Percentiles rank a stretch among this genome's conserved stretches.
phyloP scores from a whole-genome alignment of 2,113 vertebrate species.

The Phodopus roborovskii region DNA sequence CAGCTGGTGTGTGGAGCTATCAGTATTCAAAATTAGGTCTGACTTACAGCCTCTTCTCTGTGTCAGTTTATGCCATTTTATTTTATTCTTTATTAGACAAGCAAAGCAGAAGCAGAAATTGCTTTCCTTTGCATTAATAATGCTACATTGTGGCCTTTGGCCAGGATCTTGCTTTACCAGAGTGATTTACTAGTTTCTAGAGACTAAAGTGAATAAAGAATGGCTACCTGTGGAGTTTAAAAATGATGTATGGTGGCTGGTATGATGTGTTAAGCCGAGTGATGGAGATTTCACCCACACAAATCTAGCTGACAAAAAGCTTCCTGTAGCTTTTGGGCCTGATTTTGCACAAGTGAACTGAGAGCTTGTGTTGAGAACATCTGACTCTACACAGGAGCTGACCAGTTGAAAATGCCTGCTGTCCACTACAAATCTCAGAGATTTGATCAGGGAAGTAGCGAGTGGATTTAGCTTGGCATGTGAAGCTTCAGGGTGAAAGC shows the following conservation, averaged over 20 bases:
- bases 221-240: not conserved
- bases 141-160: not conserved
- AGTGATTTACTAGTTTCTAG: not conserved
- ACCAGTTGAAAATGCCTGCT: slow-evolving; percentile 56
- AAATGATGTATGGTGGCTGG: not conserved
- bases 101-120: not conserved
- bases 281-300: not conserved
- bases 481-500: slow-evolving; percentile 85
- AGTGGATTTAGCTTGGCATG: slow-evolving; percentile 86
- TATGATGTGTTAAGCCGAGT: slow-evolving; percentile 38
- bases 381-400: slow-evolving; percentile 43
- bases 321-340: not conserved
- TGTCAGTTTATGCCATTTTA: not conserved
- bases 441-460: slow-evolving; percentile 82
- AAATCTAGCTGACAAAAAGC: slow-evolving; percentile 29
- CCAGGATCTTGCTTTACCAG: not conserved
- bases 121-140: not conserved
- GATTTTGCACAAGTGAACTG: slow-evolving; percentile 46
- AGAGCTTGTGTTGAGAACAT: slow-evolving; percentile 40
- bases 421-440: slow-evolving; percentile 80
- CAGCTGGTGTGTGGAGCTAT: not conserved
- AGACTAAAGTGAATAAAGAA: not conserved
- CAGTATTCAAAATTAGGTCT: not conserved
- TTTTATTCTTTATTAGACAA: not conserved
- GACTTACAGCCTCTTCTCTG: not conserved